phyloP scores from a whole-genome alignment of 2,888 invertebrate species.

The Seira musarum region DNA sequence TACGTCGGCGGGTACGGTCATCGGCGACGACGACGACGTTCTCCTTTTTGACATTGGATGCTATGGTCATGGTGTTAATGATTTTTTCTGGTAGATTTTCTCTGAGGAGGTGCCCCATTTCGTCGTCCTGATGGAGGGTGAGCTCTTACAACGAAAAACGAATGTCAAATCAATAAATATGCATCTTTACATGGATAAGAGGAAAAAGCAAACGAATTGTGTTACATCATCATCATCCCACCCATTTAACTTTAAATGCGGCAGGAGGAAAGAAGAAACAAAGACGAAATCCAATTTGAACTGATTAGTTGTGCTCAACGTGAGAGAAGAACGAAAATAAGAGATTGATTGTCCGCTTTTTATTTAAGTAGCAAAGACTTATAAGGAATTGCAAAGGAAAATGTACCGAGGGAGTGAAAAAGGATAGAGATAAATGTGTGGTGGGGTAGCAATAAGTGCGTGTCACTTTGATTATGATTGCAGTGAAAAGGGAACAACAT shows the following conservation, averaged over 20 bases:
- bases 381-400: slow-evolving; percentile 65
- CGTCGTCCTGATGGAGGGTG: not conserved
- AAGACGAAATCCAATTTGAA: slow-evolving; percentile 58
- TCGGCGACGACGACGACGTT: slow-evolving; percentile 13
- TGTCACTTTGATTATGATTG: slow-evolving; percentile 62
- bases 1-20: slow-evolving; percentile 10
- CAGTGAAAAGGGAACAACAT: slow-evolving; percentile 15
- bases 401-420: slow-evolving; percentile 49
- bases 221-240: slow-evolving; percentile 1
- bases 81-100: slow-evolving; percentile 34
- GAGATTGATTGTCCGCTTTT: slow-evolving; percentile 49
- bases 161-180: slow-evolving; percentile 18
- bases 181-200: slow-evolving; percentile 11
- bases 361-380: slow-evolving; percentile 60
- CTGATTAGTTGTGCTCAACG: slow-evolving; percentile 60
- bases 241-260: not conserved
- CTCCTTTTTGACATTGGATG: slow-evolving; percentile 9
- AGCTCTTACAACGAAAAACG: not conserved
- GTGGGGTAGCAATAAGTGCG: slow-evolving; percentile 49
- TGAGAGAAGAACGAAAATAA: slow-evolving; percentile 29
- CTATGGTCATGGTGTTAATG: slow-evolving; percentile 47
- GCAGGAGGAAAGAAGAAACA: not conserved
- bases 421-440: slow-evolving; percentile 47
- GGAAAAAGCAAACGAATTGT: slow-evolving; percentile 5
- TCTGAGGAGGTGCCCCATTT: slow-evolving; percentile 17